Evolutionary conservation across 2,888 invertebrate species (phyloP).

Genomic region (Thereva nobilitata): DNA sequence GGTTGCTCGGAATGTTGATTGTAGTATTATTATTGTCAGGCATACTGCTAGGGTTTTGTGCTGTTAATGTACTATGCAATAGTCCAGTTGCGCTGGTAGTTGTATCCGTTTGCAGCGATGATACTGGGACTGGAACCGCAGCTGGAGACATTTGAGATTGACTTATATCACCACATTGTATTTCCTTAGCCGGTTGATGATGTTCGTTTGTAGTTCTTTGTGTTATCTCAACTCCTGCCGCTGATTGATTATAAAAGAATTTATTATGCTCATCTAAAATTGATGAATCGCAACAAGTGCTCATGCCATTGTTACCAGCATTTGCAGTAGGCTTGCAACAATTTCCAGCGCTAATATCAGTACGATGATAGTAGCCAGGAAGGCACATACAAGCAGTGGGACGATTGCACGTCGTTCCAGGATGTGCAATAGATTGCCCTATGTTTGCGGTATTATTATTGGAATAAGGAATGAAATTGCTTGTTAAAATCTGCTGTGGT

Average conservation of each 20-base stretch:
- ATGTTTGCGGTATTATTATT: neutral
- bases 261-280: slow-evolving; percentile 36
- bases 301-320: neutral
- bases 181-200: slow-evolving; percentile 52
- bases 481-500: slow-evolving; percentile 15
- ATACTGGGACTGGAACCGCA: slow-evolving; percentile 28
- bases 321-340: slow-evolving; percentile 40
- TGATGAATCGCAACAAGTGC: slow-evolving; percentile 30
- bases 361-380: slow-evolving; percentile 45
- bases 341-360: slow-evolving; percentile 44
- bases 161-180: slow-evolving; percentile 63
- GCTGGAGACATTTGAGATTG: slow-evolving; percentile 63
- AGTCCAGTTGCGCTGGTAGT: slow-evolving; percentile 11
- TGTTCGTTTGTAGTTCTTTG: slow-evolving; percentile 36
- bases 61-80: slow-evolving; percentile 36
- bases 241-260: slow-evolving; percentile 38
- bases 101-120: slow-evolving; percentile 22
- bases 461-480: slow-evolving; percentile 14
- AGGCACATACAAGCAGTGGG: slow-evolving; percentile 39
- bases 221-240: slow-evolving; percentile 1
- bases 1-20: neutral
- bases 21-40: neutral
- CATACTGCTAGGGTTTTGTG: slow-evolving; percentile 43
- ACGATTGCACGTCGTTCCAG: slow-evolving; percentile 7
- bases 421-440: neutral